These are phyloP conservation scores for Muraenolepis orangiensis DNA, from an alignment of 2,797 vertebrate genomes.

Conservation along the genomic window DNA sequence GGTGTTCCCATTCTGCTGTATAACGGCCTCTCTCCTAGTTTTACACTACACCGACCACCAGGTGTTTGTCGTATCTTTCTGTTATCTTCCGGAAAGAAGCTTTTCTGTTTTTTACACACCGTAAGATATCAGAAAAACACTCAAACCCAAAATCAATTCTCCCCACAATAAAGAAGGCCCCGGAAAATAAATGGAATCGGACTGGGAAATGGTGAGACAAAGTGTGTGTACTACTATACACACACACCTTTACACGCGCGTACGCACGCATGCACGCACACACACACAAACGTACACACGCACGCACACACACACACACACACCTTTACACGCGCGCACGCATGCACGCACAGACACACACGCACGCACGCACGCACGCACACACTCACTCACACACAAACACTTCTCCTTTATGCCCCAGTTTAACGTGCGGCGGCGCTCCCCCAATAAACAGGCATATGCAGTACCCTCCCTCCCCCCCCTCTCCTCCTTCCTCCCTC, in stretches of 20 bases:
- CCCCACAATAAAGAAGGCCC: slow-evolving; percentile 1
- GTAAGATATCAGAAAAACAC: background rate
- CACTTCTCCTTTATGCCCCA: slow-evolving; percentile 61
- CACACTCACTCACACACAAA: slow-evolving; percentile 16
- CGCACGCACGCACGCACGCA: slow-evolving; percentile 13
- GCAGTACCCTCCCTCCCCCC: slow-evolving; percentile 14
- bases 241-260: background rate
- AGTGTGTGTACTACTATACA: background rate
- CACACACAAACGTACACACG: too few relatives aligned
- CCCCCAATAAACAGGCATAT: slow-evolving; percentile 59
- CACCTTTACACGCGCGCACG: too few relatives aligned
- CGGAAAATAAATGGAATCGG: background rate
- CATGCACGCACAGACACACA: too few relatives aligned
- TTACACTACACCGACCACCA: background rate
- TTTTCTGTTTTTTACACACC: background rate
- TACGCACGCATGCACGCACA: background rate
- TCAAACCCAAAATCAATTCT: slow-evolving; percentile 5
- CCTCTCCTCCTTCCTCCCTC: background rate
- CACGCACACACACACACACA: too few relatives aligned
- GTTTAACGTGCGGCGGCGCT: slow-evolving; percentile 59
- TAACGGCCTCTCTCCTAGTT: slow-evolving; percentile 2
- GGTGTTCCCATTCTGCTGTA: slow-evolving; percentile 18
- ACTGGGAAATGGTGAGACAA: slow-evolving; percentile 5
- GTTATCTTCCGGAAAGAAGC: background rate
- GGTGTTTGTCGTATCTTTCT: background rate